Percentiles rank a stretch among this genome's conserved stretches.
phyloP scores from a whole-genome alignment of 2,113 vertebrate species.

The Steatornis caripensis region DNA sequence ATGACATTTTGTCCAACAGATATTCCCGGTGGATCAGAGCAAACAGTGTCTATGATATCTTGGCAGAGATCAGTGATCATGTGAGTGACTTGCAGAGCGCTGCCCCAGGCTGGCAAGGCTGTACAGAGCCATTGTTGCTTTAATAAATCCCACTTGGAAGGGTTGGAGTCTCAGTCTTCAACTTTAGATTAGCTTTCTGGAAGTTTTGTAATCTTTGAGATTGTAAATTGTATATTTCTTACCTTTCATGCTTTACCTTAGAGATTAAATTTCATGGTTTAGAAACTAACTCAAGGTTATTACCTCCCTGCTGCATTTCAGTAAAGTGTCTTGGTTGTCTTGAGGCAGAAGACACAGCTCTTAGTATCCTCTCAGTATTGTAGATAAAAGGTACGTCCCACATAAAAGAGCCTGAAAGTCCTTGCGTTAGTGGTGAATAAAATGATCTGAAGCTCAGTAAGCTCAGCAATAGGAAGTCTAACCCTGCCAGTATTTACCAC shows the following conservation, averaged over 20 bases:
- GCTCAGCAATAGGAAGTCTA: neutral
- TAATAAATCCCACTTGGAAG: neutral
- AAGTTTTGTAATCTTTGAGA: neutral
- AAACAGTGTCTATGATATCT: neutral
- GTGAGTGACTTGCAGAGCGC: neutral
- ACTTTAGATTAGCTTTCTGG: neutral
- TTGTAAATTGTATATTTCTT: neutral
- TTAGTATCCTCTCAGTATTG: neutral
- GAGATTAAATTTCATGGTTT: neutral
- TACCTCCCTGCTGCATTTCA: neutral
- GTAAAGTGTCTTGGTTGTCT: neutral
- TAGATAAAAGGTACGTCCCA: neutral
- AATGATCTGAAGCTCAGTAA: neutral
- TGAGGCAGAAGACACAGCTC: neutral
- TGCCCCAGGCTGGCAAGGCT: neutral
- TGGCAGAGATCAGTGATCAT: neutral
- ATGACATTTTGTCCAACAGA: neutral
- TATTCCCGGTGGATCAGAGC: neutral
- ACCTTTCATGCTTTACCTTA: neutral
- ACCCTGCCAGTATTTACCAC: neutral
- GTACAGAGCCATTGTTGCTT: neutral
- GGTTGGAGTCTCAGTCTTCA: neutral
- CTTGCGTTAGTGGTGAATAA: neutral
- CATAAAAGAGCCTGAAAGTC: neutral
- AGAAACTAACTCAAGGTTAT: neutral